Evolutionary conservation across 1,140 invertebrate species (phyloP), one percentile per base, ranked within the genome.

Genomic region (Euura lappo): DNA sequence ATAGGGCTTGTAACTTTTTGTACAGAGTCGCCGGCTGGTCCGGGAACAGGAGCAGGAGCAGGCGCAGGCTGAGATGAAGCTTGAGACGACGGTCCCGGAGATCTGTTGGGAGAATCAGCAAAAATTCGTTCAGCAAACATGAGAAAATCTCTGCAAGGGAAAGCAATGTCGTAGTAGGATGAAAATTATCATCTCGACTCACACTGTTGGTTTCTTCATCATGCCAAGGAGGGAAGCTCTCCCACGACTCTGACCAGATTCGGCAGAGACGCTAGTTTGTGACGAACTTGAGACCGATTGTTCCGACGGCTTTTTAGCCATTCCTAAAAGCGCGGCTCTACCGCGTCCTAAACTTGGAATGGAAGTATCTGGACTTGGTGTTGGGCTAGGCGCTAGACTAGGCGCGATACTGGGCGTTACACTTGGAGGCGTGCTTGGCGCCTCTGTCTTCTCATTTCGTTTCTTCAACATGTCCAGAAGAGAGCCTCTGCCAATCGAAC

Each of bases 401-500:
- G n/a, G 28, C 28, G 28, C 28, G 51, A 60, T 3, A 60, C 51
- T 60, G 10, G 51, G 51, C 3, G 51, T 8, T 28, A 28, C 28
- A 28, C 28, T 28, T 60, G 51, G 51, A 6, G 28, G 28, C 28
- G 28, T 1, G 28, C 3, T 60, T 0, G 51, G 51, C 10, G 51
- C 6, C 10, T 60, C 51, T 60, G 28, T n/a, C 13, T n/a, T 60
- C 8, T 7, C 2, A 13, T 6, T 45, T 45, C 66, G 7, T 47
- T 71, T 69, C 28, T 74, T 74, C 45, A 74, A 46, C 72, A 65
- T 68, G 4, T 74, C 44, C 13, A 75, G 6, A 65, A 75, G 51
- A 4, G 66, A 7, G 28, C 71, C 71, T 11, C 74, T 42, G 7
- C 71, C 71, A 4, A 67, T 60, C 4, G 51, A n/a, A 60, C 3